Evolutionary conservation across 2,113 vertebrate species (phyloP).

Genomic region (Phodopus roborovskii): DNA sequence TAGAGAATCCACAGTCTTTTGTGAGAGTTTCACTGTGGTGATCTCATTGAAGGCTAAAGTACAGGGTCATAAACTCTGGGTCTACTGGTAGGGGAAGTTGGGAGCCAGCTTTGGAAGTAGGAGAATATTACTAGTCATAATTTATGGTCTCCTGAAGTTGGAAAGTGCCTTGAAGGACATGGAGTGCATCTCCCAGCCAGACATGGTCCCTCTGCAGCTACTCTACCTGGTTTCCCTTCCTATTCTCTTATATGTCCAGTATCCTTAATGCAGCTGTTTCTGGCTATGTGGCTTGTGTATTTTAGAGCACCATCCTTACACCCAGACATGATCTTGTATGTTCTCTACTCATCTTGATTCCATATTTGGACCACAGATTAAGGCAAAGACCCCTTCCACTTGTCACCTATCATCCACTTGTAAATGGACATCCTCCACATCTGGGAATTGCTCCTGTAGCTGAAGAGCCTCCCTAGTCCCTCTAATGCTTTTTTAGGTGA

Average conservation of each 20-base stretch:
- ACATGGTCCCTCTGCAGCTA: neutral
- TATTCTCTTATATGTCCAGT: neutral
- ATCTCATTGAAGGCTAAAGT: neutral
- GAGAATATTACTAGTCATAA: neutral
- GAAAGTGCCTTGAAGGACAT: neutral
- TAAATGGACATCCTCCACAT: neutral
- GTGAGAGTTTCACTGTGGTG: neutral
- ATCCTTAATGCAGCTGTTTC: neutral
- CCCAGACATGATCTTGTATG: neutral
- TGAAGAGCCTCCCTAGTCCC: too few species aligned
- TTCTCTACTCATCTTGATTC: neutral
- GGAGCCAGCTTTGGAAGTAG: neutral
- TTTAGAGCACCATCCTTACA: neutral
- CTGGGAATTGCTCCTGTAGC: neutral
- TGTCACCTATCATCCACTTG: neutral
- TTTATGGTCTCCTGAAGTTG: neutral
- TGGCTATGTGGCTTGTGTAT: accelerated
- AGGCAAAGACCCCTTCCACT: neutral
- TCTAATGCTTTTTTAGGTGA: accelerated
- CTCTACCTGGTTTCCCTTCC: neutral
- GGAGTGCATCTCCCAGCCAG: neutral
- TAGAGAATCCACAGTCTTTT: neutral
- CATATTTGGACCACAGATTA: neutral
- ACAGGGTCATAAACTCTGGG: neutral
- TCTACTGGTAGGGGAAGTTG: too few species aligned